Evolutionary conservation across 2,797 vertebrate species (phyloP).

Genomic region (Tolypeutes matacus): DNA sequence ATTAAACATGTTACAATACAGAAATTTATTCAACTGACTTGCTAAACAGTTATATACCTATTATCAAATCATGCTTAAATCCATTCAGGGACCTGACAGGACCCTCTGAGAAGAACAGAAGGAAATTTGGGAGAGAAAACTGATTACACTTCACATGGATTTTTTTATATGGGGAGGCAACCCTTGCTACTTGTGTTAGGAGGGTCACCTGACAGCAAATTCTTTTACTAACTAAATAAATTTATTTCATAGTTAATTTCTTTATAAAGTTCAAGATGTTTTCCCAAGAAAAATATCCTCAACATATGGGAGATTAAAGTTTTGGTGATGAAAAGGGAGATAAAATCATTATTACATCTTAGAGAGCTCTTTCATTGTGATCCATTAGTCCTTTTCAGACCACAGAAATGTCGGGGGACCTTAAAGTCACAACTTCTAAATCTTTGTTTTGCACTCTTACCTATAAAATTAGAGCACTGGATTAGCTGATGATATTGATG

Average conservation of each 20-base stretch:
- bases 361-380: neutral
- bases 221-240: slow-evolving; percentile 12
- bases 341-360: neutral
- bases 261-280: slow-evolving; percentile 39
- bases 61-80: neutral
- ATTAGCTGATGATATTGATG: neutral
- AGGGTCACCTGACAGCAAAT: neutral
- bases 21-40: neutral
- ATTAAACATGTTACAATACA: neutral
- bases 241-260: neutral
- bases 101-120: slow-evolving; percentile 7
- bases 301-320: neutral
- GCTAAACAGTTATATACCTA: neutral
- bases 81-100: neutral
- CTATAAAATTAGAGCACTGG: neutral
- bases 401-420: neutral
- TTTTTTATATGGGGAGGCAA: neutral
- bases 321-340: neutral
- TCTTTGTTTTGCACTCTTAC: neutral
- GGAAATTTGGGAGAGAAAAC: neutral
- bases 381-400: neutral
- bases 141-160: neutral
- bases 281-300: slow-evolving; percentile 34
- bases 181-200: neutral
- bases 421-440: neutral